Conservation (phyloP, 2,888 invertebrate genomes). For the Lysandra bellargus region DNA sequence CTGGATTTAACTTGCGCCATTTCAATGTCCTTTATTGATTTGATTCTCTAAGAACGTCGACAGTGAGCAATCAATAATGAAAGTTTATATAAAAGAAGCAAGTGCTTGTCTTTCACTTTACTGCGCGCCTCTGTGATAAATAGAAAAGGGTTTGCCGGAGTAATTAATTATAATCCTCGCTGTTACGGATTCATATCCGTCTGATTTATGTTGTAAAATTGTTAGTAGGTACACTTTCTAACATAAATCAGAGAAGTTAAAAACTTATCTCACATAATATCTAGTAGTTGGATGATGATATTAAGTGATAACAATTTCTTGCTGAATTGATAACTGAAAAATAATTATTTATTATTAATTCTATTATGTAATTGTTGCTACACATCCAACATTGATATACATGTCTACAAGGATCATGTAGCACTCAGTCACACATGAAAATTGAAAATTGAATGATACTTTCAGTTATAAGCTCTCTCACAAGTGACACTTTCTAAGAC, state of each 20-base stretch:
- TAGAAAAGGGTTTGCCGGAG: conserved; percentile 6
- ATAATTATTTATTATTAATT: no score
- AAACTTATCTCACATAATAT: not conserved
- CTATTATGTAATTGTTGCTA: no score
- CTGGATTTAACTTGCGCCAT: no score
- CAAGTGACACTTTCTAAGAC: no score
- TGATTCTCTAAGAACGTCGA: not conserved
- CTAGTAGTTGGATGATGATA: not conserved
- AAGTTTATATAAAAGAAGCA: conserved; percentile 20
- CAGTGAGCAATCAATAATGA: not conserved
- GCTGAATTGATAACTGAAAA: not conserved
- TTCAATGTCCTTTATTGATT: not conserved
- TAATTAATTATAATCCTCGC: conserved; percentile 23
- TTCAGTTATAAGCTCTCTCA: no score
- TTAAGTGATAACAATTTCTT: not conserved
- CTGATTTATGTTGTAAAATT: no score
- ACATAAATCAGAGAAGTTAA: not conserved
- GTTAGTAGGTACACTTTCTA: not conserved
- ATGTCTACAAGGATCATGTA: no score
- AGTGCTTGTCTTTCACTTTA: conserved; percentile 19
- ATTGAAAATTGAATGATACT: no score
- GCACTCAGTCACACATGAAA: no score
- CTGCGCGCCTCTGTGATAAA: conserved; percentile 1
- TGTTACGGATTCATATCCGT: not conserved
- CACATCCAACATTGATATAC: no score